phyloP scores from a whole-genome alignment of 2,113 vertebrate species.

The Lophochroa leadbeateri region DNA sequence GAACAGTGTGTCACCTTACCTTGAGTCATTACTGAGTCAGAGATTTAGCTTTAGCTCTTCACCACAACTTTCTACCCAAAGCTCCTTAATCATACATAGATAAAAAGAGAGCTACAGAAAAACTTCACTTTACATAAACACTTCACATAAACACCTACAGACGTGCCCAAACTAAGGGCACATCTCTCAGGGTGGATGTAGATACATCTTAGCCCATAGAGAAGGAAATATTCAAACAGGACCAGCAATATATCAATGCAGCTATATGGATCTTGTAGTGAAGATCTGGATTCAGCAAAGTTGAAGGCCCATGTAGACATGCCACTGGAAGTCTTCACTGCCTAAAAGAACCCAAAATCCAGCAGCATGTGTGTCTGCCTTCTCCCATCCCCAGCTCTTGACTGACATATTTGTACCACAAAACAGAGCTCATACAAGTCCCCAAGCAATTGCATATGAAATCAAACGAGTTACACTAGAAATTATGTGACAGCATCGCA shows the following conservation, averaged over 20 bases:
- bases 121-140: background rate
- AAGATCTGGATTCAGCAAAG: background rate
- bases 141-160: background rate
- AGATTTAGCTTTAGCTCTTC: background rate
- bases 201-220: background rate
- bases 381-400: background rate
- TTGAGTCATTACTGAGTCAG: conserved; percentile 54
- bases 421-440: background rate
- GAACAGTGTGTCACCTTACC: conserved; percentile 23
- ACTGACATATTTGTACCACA: background rate
- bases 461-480: background rate
- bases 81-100: background rate
- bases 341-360: background rate
- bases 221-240: background rate
- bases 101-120: background rate
- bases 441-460: background rate
- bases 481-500: background rate
- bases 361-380: background rate
- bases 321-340: background rate
- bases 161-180: background rate
- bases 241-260: background rate
- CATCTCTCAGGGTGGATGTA: background rate
- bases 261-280: background rate
- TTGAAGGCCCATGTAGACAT: background rate
- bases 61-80: background rate